These are phyloP conservation scores for Pogona vitticeps DNA, from an alignment of 2,113 vertebrate genomes.

Conservation along the genomic window DNA sequence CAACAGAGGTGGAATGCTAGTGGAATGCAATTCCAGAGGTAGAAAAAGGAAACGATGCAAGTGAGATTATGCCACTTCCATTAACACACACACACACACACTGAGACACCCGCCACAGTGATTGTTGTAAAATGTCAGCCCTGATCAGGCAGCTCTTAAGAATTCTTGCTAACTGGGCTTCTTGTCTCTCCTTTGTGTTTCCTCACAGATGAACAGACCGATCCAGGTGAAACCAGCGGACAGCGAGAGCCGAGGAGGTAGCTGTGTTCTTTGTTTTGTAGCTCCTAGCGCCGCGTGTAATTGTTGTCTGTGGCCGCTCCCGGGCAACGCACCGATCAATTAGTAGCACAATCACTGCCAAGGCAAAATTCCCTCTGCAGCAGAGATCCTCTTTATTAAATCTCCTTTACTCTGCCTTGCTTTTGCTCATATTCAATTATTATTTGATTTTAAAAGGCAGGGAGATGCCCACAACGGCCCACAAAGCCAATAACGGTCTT, in stretches of 20 bases:
- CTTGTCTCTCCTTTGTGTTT: slow-evolving; percentile 58
- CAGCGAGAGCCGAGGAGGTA: slow-evolving; percentile 99
- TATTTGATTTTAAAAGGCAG: slow-evolving; percentile 78
- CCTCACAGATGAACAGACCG: slow-evolving; percentile 96
- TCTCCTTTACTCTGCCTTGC: slow-evolving; percentile 67
- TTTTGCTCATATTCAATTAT: slow-evolving; percentile 76
- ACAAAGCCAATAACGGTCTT: slow-evolving; percentile 74
- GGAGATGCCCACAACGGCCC: slow-evolving; percentile 67
- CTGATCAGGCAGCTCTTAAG: neutral
- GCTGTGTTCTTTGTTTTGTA: slow-evolving; percentile 78
- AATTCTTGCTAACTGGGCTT: slow-evolving; percentile 29
- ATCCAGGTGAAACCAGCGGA: slow-evolving; percentile 99
- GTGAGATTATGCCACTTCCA: neutral
- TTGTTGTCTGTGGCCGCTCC: slow-evolving; percentile 72
- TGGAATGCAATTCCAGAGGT: neutral
- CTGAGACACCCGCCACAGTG: no score
- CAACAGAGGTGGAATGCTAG: neutral
- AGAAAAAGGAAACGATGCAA: neutral
- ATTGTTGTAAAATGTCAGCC: neutral
- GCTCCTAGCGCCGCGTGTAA: slow-evolving; percentile 73
- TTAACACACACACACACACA: no score
- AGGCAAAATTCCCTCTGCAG: slow-evolving; percentile 67
- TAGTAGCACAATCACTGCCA: slow-evolving; percentile 74
- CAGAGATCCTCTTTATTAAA: slow-evolving; percentile 75
- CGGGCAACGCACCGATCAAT: slow-evolving; percentile 72